Conservation (phyloP, 2,113 vertebrate species). For the Semnornis frantzii region DNA sequence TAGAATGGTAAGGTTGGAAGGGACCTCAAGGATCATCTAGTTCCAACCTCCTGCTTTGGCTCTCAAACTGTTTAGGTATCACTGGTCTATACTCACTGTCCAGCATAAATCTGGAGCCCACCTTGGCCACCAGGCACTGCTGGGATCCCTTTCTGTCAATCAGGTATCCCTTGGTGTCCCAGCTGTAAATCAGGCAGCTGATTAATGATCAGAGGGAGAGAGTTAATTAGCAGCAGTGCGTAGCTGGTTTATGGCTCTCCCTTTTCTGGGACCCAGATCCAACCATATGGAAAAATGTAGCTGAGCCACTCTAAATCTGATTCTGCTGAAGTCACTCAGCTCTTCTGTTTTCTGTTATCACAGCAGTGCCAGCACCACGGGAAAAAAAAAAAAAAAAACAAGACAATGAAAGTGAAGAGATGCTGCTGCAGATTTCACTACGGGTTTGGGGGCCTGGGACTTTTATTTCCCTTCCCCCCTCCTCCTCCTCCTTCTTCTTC, state of each 20-base stretch:
- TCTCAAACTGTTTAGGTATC: slow-evolving; percentile 46
- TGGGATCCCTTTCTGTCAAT: background rate
- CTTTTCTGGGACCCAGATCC: slow-evolving; percentile 32
- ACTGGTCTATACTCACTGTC: background rate
- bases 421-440: slow-evolving; percentile 42
- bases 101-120: slow-evolving; percentile 48
- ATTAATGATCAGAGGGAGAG: slow-evolving; percentile 47
- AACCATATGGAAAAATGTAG: slow-evolving; percentile 56
- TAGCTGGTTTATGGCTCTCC: slow-evolving; percentile 47
- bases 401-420: slow-evolving; percentile 60
- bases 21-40: too few relatives aligned
- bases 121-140: slow-evolving; percentile 40
- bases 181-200: slow-evolving; percentile 61
- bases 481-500: too few relatives aligned
- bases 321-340: slow-evolving; percentile 8
- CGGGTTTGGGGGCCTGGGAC: background rate
- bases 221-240: slow-evolving; percentile 58
- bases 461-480: background rate
- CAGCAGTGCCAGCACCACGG: slow-evolving; percentile 42
- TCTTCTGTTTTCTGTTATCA: slow-evolving; percentile 46
- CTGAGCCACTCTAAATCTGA: slow-evolving; percentile 26
- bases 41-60: background rate
- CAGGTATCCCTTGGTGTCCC: background rate
- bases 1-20: too few relatives aligned
- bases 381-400: background rate